Base-by-base conservation (phyloP, 1,140 invertebrate genomes). In the Temnothorax nylanderi region DNA sequence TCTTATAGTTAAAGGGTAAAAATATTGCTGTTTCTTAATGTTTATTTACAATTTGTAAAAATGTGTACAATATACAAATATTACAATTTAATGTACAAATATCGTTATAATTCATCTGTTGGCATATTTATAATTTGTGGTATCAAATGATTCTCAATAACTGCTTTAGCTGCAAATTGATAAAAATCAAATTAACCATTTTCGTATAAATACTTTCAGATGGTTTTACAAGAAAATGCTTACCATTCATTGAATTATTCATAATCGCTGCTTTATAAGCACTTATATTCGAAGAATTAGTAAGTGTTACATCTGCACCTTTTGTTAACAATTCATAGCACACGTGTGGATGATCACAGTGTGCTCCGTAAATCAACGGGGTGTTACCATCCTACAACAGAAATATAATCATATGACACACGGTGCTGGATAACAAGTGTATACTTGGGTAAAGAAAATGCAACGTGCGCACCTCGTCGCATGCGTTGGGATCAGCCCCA, bases 321-420 rank as follows among this genome's bases (percentile, higher is more conserved):
- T 96, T 96, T 6, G 94, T 94, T 47, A 99, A 95, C 51, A 99
- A 95, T 93, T 98, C 97, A 92, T 98, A 97, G 90, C 98, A 98
- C 75, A 97, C 97, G 93, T 98, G 97, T 1, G 97, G 97, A 95
- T 98, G 98, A 95, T 99, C 98, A 56, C 97, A 97, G 93, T 97
- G 97, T 13, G 98, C 97, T 54, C 98, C 98, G 96, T 98, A 99
- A 97, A 99, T 98, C 41, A 99, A 95, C 16, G 98, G 97, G 65
- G 98, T 98, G 93, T 98, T 98, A 65, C 98, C 98, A 90, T 97
- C 96, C 98, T 98, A 96, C 95, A 77, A 69, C 90, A 89, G 87
- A 88, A 72, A 86, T 32, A 21, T 41, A 21, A 67, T 87, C 18
- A 49, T 85, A 37, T 67, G 37, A 80, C 54, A 34, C 32, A 21